A percentile compares a stretch with the other conserved stretches of the same genome.
phyloP scores from a whole-genome alignment of 2,113 vertebrate genomes.

The Octodon degus region DNA sequence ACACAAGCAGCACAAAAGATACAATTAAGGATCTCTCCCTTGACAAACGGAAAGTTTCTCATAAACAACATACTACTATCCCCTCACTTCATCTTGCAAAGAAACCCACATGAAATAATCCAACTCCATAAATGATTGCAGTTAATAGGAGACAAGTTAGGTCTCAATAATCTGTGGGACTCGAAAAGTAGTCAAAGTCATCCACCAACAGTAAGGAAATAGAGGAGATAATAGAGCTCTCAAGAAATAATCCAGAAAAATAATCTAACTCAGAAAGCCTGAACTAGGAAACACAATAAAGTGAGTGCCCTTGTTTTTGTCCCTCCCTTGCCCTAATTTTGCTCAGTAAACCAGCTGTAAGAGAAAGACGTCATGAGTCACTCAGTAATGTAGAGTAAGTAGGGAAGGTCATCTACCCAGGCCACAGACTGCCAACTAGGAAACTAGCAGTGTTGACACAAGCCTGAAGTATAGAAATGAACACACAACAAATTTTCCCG shows the following conservation, averaged over 20 bases:
- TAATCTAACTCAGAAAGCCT: not conserved
- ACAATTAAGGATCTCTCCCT: slow-evolving; percentile 42
- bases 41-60: slow-evolving; percentile 8
- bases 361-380: slow-evolving; percentile 7
- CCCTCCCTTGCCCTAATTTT: not conserved
- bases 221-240: not conserved
- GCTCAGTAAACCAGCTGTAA: not conserved
- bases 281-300: not conserved
- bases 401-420: not conserved
- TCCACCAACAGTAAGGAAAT: not conserved
- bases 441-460: not conserved
- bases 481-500: not conserved
- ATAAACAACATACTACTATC: not conserved
- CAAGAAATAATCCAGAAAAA: not conserved
- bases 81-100: slow-evolving; percentile 5
- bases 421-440: not conserved
- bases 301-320: not conserved
- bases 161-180: not conserved
- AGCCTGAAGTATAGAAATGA: not conserved
- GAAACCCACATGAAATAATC: slow-evolving; percentile 14
- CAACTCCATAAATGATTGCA: not conserved
- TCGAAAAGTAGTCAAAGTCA: not conserved
- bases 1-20: not conserved
- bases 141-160: not conserved
- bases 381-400: not conserved